Percentiles rank a stretch among this genome's conserved stretches.
Evolutionary conservation across 2,113 vertebrate species (phyloP).

Genomic region (Nymphicus hollandicus): DNA sequence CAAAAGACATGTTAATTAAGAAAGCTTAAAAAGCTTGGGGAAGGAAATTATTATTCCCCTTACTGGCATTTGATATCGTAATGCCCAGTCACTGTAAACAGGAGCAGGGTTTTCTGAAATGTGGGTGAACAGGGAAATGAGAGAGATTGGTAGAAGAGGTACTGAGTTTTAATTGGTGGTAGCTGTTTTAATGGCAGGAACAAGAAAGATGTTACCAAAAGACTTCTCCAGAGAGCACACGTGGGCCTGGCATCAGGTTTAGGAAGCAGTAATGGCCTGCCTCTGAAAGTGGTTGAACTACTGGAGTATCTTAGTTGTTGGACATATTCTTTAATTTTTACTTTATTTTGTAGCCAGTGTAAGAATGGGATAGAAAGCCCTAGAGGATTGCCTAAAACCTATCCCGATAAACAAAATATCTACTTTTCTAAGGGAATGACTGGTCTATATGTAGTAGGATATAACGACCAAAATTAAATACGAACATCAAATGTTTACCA

Average conservation of each 20-base stretch:
- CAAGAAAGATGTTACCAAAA: not conserved
- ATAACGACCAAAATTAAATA: not conserved
- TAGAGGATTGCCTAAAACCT: not conserved
- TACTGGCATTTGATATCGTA: not conserved
- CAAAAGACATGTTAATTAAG: not conserved
- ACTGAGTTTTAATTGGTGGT: not conserved
- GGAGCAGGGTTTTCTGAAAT: not conserved
- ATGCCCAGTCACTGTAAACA: not conserved
- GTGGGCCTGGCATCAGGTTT: accelerated
- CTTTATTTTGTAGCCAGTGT: not conserved
- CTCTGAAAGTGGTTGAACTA: not conserved
- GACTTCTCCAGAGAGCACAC: not conserved
- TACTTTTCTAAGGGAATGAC: not conserved
- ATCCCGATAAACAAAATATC: not conserved
- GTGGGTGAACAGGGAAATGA: not conserved
- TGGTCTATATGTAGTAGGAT: not conserved
- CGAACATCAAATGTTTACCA: not conserved
- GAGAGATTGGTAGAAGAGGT: not conserved
- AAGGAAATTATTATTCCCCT: not conserved
- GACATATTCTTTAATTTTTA: not conserved
- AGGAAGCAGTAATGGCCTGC: not conserved
- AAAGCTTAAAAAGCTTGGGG: not conserved
- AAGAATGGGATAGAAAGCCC: not conserved
- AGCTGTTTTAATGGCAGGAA: not conserved
- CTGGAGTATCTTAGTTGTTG: not conserved